These are phyloP conservation scores for Drosophila orena DNA, from an alignment of 1,140 invertebrate genomes.

Conservation along the genomic window DNA sequence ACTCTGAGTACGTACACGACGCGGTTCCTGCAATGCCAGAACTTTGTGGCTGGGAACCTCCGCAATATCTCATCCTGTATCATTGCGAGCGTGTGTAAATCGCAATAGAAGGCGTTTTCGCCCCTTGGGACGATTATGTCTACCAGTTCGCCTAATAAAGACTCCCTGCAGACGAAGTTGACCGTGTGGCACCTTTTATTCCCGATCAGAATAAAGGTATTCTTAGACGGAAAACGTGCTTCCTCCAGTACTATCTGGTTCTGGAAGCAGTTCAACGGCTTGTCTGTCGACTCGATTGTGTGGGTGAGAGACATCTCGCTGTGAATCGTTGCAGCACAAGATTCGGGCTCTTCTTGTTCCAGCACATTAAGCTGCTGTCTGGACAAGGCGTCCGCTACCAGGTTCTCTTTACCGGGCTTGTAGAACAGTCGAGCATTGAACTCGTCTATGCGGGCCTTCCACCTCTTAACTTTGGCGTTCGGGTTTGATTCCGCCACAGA, in stretches of 20 bases:
- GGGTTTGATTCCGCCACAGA: constrained; percentile 27
- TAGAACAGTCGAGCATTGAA: not conserved
- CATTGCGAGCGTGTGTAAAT: not conserved
- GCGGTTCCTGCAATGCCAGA: constrained; percentile 5
- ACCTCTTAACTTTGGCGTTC: constrained; percentile 17
- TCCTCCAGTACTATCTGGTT: not conserved
- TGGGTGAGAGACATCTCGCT: not conserved
- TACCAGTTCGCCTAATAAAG: not conserved
- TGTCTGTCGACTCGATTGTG: not conserved
- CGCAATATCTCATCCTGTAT: too few species aligned
- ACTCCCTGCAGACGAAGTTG: not conserved
- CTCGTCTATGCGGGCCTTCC: constrained; percentile 1
- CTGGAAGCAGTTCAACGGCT: not conserved
- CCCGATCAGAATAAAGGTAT: constrained; percentile 4
- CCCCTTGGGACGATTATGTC: not conserved
- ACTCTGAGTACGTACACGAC: not conserved
- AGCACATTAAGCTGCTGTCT: not conserved
- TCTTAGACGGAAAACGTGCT: not conserved
- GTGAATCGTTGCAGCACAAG: not conserved
- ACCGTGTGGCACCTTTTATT: constrained; percentile 4
- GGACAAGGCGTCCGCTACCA: not conserved
- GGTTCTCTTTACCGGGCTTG: not conserved
- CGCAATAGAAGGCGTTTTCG: constrained; percentile 6
- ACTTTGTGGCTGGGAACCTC: constrained; percentile 1
- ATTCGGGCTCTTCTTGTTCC: not conserved